Evolutionary conservation across 2,113 vertebrate genomes (phyloP), one percentile per base, ranked within the genome.

Genomic region (Sinocyclocheilus anophthalmus): DNA sequence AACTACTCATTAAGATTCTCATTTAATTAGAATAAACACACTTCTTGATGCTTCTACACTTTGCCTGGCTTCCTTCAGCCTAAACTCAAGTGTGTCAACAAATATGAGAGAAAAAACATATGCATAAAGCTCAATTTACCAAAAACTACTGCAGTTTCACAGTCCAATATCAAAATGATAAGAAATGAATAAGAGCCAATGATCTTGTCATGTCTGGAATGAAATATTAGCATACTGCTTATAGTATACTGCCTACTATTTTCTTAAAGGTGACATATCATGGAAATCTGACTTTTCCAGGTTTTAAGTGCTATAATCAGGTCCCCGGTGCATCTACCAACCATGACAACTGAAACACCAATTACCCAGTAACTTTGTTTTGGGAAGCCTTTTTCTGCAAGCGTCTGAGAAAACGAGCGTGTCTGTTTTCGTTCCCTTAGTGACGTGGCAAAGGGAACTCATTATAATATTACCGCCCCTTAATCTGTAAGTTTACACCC

Each of bases 1-100:
- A 88, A 30, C 65, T 83, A 22, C 45, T 88, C 87, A 75, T 88
- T 79, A 83, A 88, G 26, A 86, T 88, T 67, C 83, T 63, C 65
- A 86, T 88, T 78, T 86, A 79, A 86, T 88, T 88, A 88, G 30
- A 22, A 72, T 61, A 22, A 85, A 82, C 61, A 83, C 30, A 63
- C 53, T 14, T 55, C 69, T 72, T 33, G 2, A 24, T 14, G 39
- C 20, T 70, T 20, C 45, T 77, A 8, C 76, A 77, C 24, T 77
- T 77, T 9, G 24, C 14, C 76, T 77, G 48, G 16, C 50, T 77
- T 77, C 48, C 48, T 77, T 33, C 76, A 55, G 14, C 26, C n/a
- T 30, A 18, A 53, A 18, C 6, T 30, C 45, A 10, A 57, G 16
- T 55, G 24, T 0, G 1, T 77, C 48, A 77, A 57, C 16, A 55